Base-by-base conservation (phyloP, 2,797 vertebrate genomes). In the Galaxias olidus region DNA sequence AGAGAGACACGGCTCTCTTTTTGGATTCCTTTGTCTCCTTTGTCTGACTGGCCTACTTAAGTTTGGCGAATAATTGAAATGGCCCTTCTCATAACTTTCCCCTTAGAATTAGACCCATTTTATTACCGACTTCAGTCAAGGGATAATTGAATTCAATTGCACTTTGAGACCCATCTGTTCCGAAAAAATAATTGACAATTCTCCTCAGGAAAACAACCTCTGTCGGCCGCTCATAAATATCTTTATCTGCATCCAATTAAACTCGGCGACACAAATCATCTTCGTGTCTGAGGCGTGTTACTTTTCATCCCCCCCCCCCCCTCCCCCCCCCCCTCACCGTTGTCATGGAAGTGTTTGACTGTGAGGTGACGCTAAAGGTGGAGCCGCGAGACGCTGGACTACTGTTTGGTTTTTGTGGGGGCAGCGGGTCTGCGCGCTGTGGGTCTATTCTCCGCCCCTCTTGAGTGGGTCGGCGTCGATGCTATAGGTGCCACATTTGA, bases 201-300 rank as follows among this genome's bases (percentile, higher is more conserved):
- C 74, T 63, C 50, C 47, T 65, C 46, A 59, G 1, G 41, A 55
- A 54, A 68, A 70, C 17, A 77, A 70, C 30, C 43, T 56, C 65
- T 42, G 5, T 68, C 65, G 60, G 73, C 63, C 40, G 61, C 71
- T 59, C 72, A 77, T 72, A 75, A 79, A 83, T 83, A 80, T 69
- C 48, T 63, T 78, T 75, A 78, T 83, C 73, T 82, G 79, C 77
- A 77, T 80, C 61, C 43, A 82, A 85, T 86, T 85, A 84, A n/a
- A 72, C 68, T 76, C 55, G 64, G 40, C 54, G 0, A 68, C 68
- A 64, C 73, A 5, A 65, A 51, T 62, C 76, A 74, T 85, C 79
- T 78, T 82, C 61, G 14, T 45, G 17, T 20, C 10, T 15, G 51
- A n/a, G 14, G 40, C 19, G 12, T 59, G 10, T 8, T 13, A 40